Evolutionary conservation across 2,113 vertebrate species (phyloP), one percentile per base, ranked within the genome.

Genomic region (Pseudorasbora parva): DNA sequence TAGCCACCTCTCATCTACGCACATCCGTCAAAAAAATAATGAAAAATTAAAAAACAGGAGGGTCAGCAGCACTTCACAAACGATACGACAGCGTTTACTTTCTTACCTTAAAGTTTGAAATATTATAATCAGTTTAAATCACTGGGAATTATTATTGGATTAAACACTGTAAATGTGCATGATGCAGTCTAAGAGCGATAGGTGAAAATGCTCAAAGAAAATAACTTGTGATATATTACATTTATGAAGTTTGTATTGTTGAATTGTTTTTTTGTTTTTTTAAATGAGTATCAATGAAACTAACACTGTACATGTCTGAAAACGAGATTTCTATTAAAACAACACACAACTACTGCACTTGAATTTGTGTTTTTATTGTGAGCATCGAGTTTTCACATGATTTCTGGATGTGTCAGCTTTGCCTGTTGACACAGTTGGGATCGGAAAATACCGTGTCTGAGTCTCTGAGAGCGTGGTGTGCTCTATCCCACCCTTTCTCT

Each of bases 321-420:
- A 45, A 45, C 8, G n/a, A 45, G 10, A 72, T 72, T 23, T 45
- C 37, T 72, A 45, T 45, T 72, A 51, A 75, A 75, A 4, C 21
- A 66, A 11, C 33, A 78, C 27, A 25, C 27, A 78, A 27, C 49
- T 21, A 49, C 25, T 49, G 43, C 14, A 33, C 17, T 57, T 14
- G 30, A n/a, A 41, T 37, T 56, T 49, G 59, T 66, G n/a, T 30
- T 49, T 49, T 66, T 27, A 27, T 66, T 79, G 49, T n/a, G 12
- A 51, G 49, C 78, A 80, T 51, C 41, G 51, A 21, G 15, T 30
- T 64, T 79, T 79, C 59, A 47, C 62, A 81, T 81, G 47, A 68
- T 88, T 91, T 57, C 85, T 89, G 83, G 77, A 82, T 84, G 83
- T 86, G 78, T 74, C 85, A 89, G 84, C 86, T 74, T 77, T 85